Evolutionary conservation across 35 echinoderm and acorn worm species (phyloP).

Genomic region (Amphiura filiformis): DNA sequence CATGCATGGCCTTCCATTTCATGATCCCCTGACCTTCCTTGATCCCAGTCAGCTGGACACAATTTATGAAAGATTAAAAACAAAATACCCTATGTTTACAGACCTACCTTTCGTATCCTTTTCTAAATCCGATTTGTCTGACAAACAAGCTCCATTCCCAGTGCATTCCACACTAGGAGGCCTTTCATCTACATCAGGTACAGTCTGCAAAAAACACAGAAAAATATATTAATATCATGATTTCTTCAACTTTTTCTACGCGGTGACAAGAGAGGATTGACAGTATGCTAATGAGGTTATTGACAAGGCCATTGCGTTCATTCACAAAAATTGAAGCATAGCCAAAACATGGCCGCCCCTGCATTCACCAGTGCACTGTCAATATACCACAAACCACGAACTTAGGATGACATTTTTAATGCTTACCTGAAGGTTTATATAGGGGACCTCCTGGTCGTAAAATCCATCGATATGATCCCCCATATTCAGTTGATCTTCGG

Average conservation of each 20-base stretch:
- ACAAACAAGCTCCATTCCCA: constrained; percentile 6
- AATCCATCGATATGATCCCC: constrained; percentile 24
- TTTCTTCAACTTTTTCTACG: not conserved
- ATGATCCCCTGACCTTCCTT: no score
- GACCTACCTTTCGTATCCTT: constrained; percentile 56
- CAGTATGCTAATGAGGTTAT: constrained; percentile 50
- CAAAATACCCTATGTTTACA: not conserved
- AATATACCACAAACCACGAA: not conserved
- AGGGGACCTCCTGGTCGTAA: constrained; percentile 56
- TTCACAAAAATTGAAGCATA: constrained; percentile 4
- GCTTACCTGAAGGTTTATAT: constrained; percentile 45
- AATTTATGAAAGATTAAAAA: no score
- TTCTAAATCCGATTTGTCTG: constrained; percentile 44
- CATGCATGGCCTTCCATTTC: no score
- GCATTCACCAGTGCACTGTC: not conserved
- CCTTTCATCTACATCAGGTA: constrained; percentile 58
- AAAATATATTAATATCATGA: not conserved
- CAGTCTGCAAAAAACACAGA: constrained; percentile 27
- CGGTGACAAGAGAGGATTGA: constrained; percentile 24
- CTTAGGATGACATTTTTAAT: constrained; percentile 10
- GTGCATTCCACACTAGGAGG: constrained; percentile 19
- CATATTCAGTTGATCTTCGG: no score
- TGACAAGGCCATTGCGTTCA: constrained; percentile 23
- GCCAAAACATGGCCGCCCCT: constrained; percentile 24
- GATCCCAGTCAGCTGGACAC: no score